phyloP scores from a whole-genome alignment of 2,888 invertebrate genomes.

The Lepetodrilus schrolli region DNA sequence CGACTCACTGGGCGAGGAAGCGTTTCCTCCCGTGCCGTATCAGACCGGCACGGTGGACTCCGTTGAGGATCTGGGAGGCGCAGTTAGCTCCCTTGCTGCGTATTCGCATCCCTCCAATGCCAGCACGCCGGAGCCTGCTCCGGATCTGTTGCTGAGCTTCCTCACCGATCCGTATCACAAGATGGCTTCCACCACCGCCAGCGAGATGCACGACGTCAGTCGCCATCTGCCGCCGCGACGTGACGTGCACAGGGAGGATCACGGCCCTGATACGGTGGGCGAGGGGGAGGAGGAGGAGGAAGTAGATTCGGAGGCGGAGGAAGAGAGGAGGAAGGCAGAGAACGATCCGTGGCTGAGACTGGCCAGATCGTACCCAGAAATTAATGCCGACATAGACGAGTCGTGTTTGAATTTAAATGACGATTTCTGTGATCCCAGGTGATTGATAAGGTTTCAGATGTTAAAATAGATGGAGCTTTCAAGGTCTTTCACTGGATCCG shows the following conservation, averaged over 20 bases:
- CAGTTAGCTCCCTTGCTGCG: not conserved
- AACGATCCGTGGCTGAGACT: conserved; percentile 1
- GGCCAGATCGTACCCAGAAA: conserved; percentile 10
- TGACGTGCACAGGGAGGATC: not conserved
- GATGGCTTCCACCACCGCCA: conserved; percentile 5
- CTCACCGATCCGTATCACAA: conserved; percentile 21
- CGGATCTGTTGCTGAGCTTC: conserved; percentile 8
- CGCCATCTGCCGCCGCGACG: not conserved
- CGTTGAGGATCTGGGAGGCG: not conserved
- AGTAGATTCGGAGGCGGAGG: conserved; percentile 6
- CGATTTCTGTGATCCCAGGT: conserved; percentile 29
- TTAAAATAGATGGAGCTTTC: too few relatives aligned
- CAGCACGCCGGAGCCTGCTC: conserved; percentile 10
- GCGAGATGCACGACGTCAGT: conserved; percentile 5
- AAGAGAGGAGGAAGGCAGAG: conserved; percentile 10
- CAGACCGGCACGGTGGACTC: not conserved
- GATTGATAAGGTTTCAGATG: too few relatives aligned
- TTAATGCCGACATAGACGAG: conserved; percentile 5
- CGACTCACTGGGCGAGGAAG: not conserved
- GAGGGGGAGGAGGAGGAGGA: not conserved
- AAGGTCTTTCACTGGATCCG: too few relatives aligned
- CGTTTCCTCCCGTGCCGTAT: not conserved
- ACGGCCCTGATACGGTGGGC: not conserved
- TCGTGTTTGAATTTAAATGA: conserved; percentile 1
- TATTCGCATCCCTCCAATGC: not conserved